These are phyloP conservation scores for Agraylea sexmaculata DNA, from an alignment of 1,140 invertebrate species.

Conservation along the genomic window DNA sequence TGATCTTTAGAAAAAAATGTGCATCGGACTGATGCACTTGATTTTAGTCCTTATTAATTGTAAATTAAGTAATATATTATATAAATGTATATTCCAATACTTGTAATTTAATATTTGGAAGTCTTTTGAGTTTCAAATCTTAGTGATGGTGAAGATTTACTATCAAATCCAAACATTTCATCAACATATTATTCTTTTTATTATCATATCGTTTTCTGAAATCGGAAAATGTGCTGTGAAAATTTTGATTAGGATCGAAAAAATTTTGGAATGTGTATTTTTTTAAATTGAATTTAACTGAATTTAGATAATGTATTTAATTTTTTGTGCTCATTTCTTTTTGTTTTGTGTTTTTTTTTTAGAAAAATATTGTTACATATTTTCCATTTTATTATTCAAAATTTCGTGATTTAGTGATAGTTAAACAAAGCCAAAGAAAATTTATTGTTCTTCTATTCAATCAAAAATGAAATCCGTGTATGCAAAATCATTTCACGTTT, in stretches of 20 bases:
- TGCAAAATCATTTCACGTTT: too few relatives aligned
- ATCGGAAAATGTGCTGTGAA: constrained; percentile 16
- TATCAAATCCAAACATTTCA: too few relatives aligned
- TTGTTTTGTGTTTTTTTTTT: constrained; percentile 2
- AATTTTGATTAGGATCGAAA: constrained; percentile 15
- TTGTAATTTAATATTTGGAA: constrained; percentile 14
- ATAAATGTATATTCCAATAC: constrained; percentile 14
- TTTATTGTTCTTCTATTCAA: constrained; percentile 16
- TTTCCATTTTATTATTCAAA: too few relatives aligned
- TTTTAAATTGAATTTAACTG: constrained; percentile 10
- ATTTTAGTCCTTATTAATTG: constrained; percentile 9
- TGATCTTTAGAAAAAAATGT: too few relatives aligned
- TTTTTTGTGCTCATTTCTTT: too few relatives aligned
- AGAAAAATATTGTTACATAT: constrained; percentile 1
- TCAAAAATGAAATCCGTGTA: too few relatives aligned
- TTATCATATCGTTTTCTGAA: too few relatives aligned
- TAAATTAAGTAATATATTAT: constrained; percentile 9
- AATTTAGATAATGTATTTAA: constrained; percentile 7
- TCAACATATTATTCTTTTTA: too few relatives aligned
- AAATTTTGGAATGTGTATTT: constrained; percentile 11
- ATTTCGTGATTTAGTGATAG: constrained; percentile 21
- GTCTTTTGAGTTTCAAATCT: constrained; percentile 16
- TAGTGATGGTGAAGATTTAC: constrained; percentile 15
- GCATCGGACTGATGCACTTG: constrained; percentile 5
- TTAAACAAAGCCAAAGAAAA: constrained; percentile 20